Evolutionary conservation across 1,140 invertebrate species (phyloP), one percentile per base, ranked within the genome.

Genomic region (Macrotrachela quadricornifera): DNA sequence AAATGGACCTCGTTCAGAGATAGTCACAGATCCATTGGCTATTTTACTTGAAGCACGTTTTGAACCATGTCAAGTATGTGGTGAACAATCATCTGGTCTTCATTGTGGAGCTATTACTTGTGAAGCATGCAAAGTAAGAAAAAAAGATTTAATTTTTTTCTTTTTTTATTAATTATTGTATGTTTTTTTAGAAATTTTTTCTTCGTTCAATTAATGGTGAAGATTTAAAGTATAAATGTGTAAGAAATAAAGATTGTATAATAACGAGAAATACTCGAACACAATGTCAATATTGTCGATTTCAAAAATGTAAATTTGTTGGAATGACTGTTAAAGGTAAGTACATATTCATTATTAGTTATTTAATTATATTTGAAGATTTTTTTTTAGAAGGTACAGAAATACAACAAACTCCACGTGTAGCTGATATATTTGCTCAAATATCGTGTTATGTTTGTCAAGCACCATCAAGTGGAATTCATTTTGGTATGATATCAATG

Each of bases 261-360:
- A 65, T 71, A 13, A 67, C 64, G 9, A 67, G 65, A 52, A 66
- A 65, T 36, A 66, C 62, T 38, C 57, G 69, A 47, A 67, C 68
- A 13, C 65, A 65, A 45, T 96, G 91, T 76, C 91, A 96, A 75
- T 95, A 90, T 73, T 97, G 92, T 72, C 79, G 92, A 55, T 97
- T 94, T 70, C 92, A 96, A 72, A 97, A 96, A 70, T 97, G 92
- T 72, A 84, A 96, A 56, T 79, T 85, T 66, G 84, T 96, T 74
- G 90, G 91, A 65, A 97, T 99, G 91, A 88, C 92, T 56, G 76
- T 95, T 64, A 90, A 94, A 79, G 84, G 85, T 87, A 9, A 21
- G 15, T 14, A 21, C 42, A 50, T 10, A 50, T 2, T 18, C 18
- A 15, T 39, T 49, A 10, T 18, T 18, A 40, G 18, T 42, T 42